These are phyloP conservation scores for Danionella cerebrum DNA, from an alignment of 2,113 vertebrate genomes.

Conservation along the genomic window DNA sequence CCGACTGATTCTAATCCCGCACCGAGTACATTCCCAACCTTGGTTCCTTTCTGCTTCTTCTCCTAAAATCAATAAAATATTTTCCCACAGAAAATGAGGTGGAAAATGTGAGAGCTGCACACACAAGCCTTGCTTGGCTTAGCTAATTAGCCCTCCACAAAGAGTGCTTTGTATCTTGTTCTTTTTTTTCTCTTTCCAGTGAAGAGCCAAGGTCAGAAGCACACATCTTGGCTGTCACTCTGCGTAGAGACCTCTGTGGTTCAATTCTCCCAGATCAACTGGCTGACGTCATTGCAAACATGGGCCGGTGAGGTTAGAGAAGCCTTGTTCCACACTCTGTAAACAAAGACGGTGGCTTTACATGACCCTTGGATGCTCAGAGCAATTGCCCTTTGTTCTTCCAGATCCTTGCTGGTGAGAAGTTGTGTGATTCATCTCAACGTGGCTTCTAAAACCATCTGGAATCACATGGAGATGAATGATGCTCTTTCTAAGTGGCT, in stretches of 20 bases:
- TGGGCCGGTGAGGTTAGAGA: not conserved
- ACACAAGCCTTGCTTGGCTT: constrained; percentile 44
- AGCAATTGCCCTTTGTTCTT: not conserved
- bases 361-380: not conserved
- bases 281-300: not conserved
- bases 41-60: constrained; percentile 4
- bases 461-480: too few relatives aligned
- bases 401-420: not conserved
- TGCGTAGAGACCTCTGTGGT: not conserved
- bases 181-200: not conserved
- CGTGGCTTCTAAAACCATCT: too few relatives aligned
- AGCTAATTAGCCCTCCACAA: constrained; percentile 62
- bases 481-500: too few relatives aligned
- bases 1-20: constrained; percentile 65
- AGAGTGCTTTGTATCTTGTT: constrained; percentile 42
- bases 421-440: not conserved
- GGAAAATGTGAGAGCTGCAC: constrained; percentile 49
- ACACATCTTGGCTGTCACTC: not conserved
- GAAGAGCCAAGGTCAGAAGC: constrained; percentile 28
- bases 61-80: constrained; percentile 69
- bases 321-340: not conserved
- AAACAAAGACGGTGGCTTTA: not conserved
- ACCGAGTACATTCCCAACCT: constrained; percentile 53
- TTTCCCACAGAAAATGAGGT: constrained; percentile 68
- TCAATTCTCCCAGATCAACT: not conserved